Percentiles rank a stretch among this genome's conserved stretches.
Conservation (phyloP, 2,113 vertebrate genomes). For the Macaca fascicularis region T2T-MFA8v1.1 NC_088378.1:125996001-125996500, state of each 20-base stretch:
- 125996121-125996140: neutral
- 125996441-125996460: neutral
- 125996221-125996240: neutral
- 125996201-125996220: slow-evolving; percentile 4
- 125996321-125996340: slow-evolving; percentile 22
- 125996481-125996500: neutral
- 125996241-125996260: neutral
- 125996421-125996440: neutral
- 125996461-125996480: neutral
- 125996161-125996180: neutral
- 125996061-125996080: neutral
- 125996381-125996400: neutral
- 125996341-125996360: neutral
- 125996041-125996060: neutral
- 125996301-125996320: slow-evolving; percentile 49
- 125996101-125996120: neutral
- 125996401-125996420: neutral
- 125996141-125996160: neutral
- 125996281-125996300: slow-evolving; percentile 61
- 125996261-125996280: slow-evolving; percentile 58
- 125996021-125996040: neutral
- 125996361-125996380: neutral
- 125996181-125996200: slow-evolving; percentile 13
- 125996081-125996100: neutral
- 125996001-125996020: slow-evolving; percentile 33